Evolutionary conservation across 1,140 invertebrate genomes (phyloP), one percentile per base, ranked within the genome.

Genomic region (Atta cephalotes): DNA sequence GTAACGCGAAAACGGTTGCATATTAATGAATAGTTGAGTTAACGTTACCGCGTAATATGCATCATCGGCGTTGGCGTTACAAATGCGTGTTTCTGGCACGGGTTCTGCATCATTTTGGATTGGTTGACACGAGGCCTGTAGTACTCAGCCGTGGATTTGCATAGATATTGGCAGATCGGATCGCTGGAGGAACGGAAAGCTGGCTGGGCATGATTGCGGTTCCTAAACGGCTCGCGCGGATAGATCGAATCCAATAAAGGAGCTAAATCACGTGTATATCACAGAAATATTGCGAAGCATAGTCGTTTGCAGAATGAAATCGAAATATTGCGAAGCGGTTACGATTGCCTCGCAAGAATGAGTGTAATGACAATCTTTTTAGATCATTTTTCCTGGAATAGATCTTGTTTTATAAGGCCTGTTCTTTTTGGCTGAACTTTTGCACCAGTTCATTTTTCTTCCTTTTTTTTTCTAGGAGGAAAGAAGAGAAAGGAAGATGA

Each of bases 11-110:
- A 90, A 90, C 89, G 85, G 68, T 76, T 91, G 91, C 89, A 93
- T 93, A 93, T 93, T 93, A 91, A 93, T 93, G 91, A 93, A 85
- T 63, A 70, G 68, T 51, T 28, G 60, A 87, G 66, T 79, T 85
- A 87, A 87, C 71, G 72, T 81, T 71, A 74, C 65, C n/a, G 60
- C 74, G 65, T 51, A 4, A 53, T 72, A 49, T 86, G 72, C 56
- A 87, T 31, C 84, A 70, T 66, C n/a, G 14, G 31, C 70, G 6
- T 45, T 16, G 60, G 25, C 60, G n/a, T 60, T 18, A 56, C 51
- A 45, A 86, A 87, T 80, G 87, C 84, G 77, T 90, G 90, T 90
- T 91, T 86, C 90, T 90, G 85, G 88, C 88, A 85, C 77, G 68
- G 39, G 28, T 31, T 63, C 62, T 70, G 76, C 86, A 76, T 79